These are phyloP conservation scores for Drosophila putrida DNA, from an alignment of 2,888 invertebrate genomes.

Conservation along the genomic window DNA sequence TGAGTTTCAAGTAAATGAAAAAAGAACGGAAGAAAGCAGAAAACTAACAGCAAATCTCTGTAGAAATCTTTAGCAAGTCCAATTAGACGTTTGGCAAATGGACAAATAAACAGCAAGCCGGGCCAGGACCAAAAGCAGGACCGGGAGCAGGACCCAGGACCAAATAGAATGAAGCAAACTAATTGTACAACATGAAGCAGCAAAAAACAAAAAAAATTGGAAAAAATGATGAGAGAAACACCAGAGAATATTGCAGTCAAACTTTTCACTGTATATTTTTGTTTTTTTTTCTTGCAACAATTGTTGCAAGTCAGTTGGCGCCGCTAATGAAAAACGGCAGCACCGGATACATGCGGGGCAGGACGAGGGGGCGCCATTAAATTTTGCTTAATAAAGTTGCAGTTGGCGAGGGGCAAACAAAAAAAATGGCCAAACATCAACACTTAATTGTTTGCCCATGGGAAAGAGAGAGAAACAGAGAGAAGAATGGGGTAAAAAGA, in stretches of 20 bases:
- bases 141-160: slow-evolving; percentile 4
- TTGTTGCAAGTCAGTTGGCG: slow-evolving; percentile 81
- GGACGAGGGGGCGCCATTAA: slow-evolving; percentile 62
- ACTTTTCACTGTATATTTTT: slow-evolving; percentile 44
- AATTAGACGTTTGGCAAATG: slow-evolving; percentile 80
- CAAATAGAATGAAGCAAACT: slow-evolving; percentile 57
- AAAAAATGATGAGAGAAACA: slow-evolving; percentile 31
- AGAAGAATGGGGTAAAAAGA: slow-evolving; percentile 4
- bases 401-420: slow-evolving; percentile 57
- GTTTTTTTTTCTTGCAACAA: slow-evolving; percentile 66
- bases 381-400: slow-evolving; percentile 82
- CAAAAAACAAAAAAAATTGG: slow-evolving; percentile 35
- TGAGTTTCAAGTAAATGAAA: slow-evolving; percentile 29
- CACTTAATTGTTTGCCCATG: slow-evolving; percentile 81
- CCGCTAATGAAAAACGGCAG: slow-evolving; percentile 79
- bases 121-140: slow-evolving; percentile 14
- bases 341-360: slow-evolving; percentile 32
- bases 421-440: slow-evolving; percentile 82
- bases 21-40: slow-evolving; percentile 16
- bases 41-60: slow-evolving; percentile 69
- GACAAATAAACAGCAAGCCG: slow-evolving; percentile 66
- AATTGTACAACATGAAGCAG: slow-evolving; percentile 78
- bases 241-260: slow-evolving; percentile 65
- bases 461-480: slow-evolving; percentile 6
- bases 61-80: slow-evolving; percentile 79